These are phyloP conservation scores for Oryzias javanicus DNA, from an alignment of 2,113 vertebrate species.

Conservation along the genomic window DNA sequence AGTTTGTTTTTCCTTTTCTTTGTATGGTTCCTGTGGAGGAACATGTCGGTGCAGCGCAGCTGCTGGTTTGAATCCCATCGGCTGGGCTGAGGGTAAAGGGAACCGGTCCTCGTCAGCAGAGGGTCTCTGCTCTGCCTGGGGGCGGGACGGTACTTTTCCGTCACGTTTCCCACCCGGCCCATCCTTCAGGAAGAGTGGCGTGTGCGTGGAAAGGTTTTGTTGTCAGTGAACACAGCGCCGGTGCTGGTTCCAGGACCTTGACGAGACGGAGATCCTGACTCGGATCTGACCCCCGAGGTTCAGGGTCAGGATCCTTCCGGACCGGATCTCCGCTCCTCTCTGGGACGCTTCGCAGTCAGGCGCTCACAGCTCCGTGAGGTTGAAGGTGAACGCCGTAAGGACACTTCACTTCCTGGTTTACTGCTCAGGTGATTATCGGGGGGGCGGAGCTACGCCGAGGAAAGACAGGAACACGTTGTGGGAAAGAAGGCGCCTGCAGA, in stretches of 20 bases:
- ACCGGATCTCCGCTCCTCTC: no score
- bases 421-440: constrained; percentile 55
- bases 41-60: no score
- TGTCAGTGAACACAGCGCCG: constrained; percentile 44
- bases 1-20: no score
- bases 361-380: constrained; percentile 13
- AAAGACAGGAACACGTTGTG: no score
- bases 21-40: no score
- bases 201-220: constrained; percentile 42
- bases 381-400: constrained; percentile 60
- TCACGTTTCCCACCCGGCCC: constrained; percentile 41
- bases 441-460: constrained; percentile 18
- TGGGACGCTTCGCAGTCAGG: no score
- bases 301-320: neutral
- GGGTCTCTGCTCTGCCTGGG: neutral
- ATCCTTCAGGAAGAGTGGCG: neutral
- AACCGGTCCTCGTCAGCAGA: no score
- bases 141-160: constrained; percentile 50
- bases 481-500: constrained; percentile 19
- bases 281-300: neutral
- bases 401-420: constrained; percentile 52
- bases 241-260: constrained; percentile 22
- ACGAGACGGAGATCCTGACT: constrained; percentile 6
- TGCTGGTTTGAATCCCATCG: no score
- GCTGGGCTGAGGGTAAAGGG: no score